Percentiles rank a stretch among this genome's conserved stretches.
These are phyloP conservation scores for Geothlypis trichas DNA, from an alignment of 2,113 vertebrate genomes.

Conservation along the genomic window DNA sequence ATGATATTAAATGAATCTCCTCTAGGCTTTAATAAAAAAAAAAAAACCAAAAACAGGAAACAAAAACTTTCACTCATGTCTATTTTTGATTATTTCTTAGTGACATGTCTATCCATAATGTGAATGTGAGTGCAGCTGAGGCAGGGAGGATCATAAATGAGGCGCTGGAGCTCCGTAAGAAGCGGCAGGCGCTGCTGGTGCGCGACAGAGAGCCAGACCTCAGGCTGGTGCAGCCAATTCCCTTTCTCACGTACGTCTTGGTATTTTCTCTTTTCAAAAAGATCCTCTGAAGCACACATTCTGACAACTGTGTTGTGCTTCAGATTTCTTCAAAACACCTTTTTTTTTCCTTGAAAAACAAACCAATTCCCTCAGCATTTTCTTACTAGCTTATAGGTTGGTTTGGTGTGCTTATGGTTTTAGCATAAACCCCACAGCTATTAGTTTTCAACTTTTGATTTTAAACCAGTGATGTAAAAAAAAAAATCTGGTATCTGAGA, in stretches of 20 bases:
- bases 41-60: rapidly evolving
- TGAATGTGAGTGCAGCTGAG: conserved; percentile 85
- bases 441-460: background rate
- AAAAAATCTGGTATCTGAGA: background rate
- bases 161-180: conserved; percentile 86
- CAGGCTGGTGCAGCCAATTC: conserved; percentile 84
- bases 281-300: background rate
- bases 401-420: background rate
- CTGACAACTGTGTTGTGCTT: background rate
- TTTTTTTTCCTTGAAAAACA: background rate
- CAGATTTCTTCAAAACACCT: background rate
- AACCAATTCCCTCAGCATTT: background rate
- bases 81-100: conserved; percentile 57
- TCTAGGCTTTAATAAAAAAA: background rate
- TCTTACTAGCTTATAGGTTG: background rate
- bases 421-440: background rate
- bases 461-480: background rate
- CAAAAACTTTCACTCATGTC: background rate
- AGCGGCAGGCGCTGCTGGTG: conserved; percentile 81
- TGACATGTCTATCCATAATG: conserved; percentile 88
- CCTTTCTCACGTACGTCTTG: conserved; percentile 84
- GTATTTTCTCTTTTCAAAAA: background rate
- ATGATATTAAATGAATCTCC: background rate
- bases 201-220: conserved; percentile 85
- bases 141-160: conserved; percentile 84